These are phyloP conservation scores for Nettapus auritus DNA, from an alignment of 2,113 vertebrate genomes.

Conservation along the genomic window DNA sequence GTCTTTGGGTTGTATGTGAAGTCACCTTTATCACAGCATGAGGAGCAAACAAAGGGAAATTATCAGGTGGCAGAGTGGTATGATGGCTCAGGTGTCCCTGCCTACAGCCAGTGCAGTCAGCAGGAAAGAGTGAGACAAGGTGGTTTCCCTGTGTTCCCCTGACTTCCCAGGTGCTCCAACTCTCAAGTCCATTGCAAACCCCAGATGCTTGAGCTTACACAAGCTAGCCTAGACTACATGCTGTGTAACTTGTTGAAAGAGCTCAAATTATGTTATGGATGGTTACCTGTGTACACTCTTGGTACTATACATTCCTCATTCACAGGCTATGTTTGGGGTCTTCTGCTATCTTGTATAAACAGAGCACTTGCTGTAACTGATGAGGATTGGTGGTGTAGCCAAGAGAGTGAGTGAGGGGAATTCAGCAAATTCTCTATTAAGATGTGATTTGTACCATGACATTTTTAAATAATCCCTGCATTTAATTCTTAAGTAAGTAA, in stretches of 20 bases:
- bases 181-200: conserved; percentile 7
- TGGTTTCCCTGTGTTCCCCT: conserved; percentile 8
- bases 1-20: neutral
- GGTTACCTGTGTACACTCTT: conserved; percentile 47
- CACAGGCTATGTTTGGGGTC: neutral
- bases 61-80: neutral
- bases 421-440: conserved; percentile 53
- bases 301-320: conserved; percentile 17
- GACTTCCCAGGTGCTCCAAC: conserved; percentile 30
- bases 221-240: neutral
- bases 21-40: neutral
- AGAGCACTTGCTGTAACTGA: conserved; percentile 42
- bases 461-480: neutral
- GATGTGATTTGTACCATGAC: conserved; percentile 39
- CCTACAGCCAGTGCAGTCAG: neutral
- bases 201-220: conserved; percentile 38
- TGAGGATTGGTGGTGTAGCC: neutral
- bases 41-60: neutral
- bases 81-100: neutral
- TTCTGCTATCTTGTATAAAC: conserved; percentile 45
- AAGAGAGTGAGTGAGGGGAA: neutral
- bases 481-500: conserved; percentile 39
- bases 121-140: conserved; percentile 4
- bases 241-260: conserved; percentile 1
- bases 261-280: conserved; percentile 46